These are phyloP conservation scores for Abrostola tripartita DNA, from an alignment of 2,888 invertebrate genomes.

Conservation along the genomic window DNA sequence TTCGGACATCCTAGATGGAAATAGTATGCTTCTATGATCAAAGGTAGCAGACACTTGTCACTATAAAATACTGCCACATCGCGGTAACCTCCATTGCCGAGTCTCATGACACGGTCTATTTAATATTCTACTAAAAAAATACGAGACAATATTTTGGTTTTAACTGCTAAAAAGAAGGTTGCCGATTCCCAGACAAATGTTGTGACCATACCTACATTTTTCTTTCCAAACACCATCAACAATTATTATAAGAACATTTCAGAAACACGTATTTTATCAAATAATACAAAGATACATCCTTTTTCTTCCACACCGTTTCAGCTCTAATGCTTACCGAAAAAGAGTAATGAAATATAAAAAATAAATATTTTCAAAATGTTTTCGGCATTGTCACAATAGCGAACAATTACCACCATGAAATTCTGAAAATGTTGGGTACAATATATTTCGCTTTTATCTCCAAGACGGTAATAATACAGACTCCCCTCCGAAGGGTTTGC, in stretches of 20 bases:
- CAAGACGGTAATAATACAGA: conserved; percentile 16
- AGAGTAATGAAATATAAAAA: not conserved
- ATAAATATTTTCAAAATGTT: conserved; percentile 6
- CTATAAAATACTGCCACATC: conserved; percentile 11
- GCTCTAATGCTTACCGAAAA: too few species aligned
- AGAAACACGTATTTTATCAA: too few species aligned
- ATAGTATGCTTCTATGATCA: not conserved
- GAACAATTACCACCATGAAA: conserved; percentile 2
- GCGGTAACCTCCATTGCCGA: conserved; percentile 9
- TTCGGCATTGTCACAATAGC: not conserved
- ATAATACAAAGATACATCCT: too few species aligned
- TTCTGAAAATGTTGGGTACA: conserved; percentile 6
- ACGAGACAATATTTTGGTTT: not conserved
- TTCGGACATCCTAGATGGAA: conserved; percentile 5
- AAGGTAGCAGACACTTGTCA: conserved; percentile 13
- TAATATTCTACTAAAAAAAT: conserved; percentile 5
- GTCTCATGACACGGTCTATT: not conserved
- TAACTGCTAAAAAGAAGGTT: too few species aligned
- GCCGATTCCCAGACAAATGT: too few species aligned
- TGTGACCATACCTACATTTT: too few species aligned
- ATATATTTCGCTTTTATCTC: conserved; percentile 18
- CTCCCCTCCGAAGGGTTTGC: conserved; percentile 22
- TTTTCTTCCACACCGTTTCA: too few species aligned
- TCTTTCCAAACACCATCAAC: too few species aligned
- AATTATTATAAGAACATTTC: too few species aligned